Conservation (phyloP, 2,888 invertebrate species). For the Trichopoda pennipes region DNA sequence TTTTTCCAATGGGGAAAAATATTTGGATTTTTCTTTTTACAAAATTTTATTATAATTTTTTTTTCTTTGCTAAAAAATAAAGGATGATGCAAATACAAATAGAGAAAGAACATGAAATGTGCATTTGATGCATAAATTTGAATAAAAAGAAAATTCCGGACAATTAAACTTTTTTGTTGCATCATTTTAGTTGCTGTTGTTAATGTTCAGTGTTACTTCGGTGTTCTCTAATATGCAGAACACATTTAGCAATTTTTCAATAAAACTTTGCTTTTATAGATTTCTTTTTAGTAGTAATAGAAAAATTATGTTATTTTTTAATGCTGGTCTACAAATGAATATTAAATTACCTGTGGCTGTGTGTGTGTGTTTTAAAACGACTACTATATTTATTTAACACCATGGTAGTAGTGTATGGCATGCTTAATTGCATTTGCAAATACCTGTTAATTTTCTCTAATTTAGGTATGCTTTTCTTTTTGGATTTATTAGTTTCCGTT, state of each 20-base stretch:
- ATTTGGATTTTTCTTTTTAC: constrained; percentile 13
- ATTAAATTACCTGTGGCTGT: not conserved
- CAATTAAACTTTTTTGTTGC: constrained; percentile 1
- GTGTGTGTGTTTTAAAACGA: constrained; percentile 1
- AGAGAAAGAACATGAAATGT: constrained; percentile 41
- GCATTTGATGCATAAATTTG: constrained; percentile 58
- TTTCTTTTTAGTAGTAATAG: not conserved
- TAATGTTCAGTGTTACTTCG: not conserved
- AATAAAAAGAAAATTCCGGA: constrained; percentile 17
- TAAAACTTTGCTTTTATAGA: not conserved
- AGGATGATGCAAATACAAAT: not conserved
- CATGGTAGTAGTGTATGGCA: constrained; percentile 58
- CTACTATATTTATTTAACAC: constrained; percentile 34
- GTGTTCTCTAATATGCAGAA: constrained; percentile 11
- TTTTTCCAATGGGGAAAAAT: constrained; percentile 12
- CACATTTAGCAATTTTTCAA: constrained; percentile 27
- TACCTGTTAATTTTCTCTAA: constrained; percentile 76
- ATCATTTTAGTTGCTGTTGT: not conserved
- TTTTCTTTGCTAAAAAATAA: too few species aligned
- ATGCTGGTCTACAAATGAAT: not conserved
- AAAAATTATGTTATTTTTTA: constrained; percentile 12
- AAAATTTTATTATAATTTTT: constrained; percentile 7
- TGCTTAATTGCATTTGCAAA: constrained; percentile 77
- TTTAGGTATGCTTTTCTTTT: constrained; percentile 55
- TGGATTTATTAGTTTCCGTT: constrained; percentile 24